Conservation (phyloP, 1,140 invertebrate species). For the Drosophila hydei region DNA sequence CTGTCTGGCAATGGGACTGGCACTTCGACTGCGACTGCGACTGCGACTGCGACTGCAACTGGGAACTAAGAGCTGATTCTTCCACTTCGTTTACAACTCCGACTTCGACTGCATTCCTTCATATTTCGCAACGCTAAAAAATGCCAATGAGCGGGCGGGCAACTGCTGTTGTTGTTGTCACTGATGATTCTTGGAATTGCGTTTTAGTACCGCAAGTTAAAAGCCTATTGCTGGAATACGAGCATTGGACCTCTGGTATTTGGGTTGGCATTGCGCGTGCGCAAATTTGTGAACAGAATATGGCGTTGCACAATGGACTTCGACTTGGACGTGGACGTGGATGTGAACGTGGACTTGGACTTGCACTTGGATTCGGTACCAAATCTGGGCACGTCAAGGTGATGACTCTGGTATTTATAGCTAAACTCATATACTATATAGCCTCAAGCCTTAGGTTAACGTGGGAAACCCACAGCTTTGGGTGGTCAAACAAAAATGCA, state of each 20-base stretch:
- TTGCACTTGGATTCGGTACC: conserved; percentile 8
- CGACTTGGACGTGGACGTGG: conserved; percentile 17
- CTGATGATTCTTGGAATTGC: conserved; percentile 58
- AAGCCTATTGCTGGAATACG: conserved; percentile 28
- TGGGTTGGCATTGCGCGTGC: conserved; percentile 66
- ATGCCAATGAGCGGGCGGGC: conserved; percentile 49
- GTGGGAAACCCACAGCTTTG: conserved; percentile 25
- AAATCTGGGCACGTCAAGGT: conserved; percentile 43
- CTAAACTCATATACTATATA: neutral
- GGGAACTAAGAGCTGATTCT: conserved; percentile 19
- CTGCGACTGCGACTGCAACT: neutral
- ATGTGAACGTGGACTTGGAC: neutral
- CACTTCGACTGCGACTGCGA: neutral
- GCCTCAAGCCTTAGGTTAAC: conserved; percentile 2
- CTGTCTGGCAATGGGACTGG: neutral
- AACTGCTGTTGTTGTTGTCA: conserved; percentile 16
- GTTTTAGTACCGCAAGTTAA: conserved; percentile 45
- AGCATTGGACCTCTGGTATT: conserved; percentile 51
- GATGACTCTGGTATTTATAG: conserved; percentile 27
- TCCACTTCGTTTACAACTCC: conserved; percentile 54
- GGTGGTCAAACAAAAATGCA: conserved; percentile 18
- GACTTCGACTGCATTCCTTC: conserved; percentile 67
- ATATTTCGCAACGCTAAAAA: conserved; percentile 73
- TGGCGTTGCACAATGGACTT: conserved; percentile 44
- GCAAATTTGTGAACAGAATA: conserved; percentile 53